Evolutionary conservation across 2,888 invertebrate genomes (phyloP).

Genomic region (Trissolcus brochymenae): DNA sequence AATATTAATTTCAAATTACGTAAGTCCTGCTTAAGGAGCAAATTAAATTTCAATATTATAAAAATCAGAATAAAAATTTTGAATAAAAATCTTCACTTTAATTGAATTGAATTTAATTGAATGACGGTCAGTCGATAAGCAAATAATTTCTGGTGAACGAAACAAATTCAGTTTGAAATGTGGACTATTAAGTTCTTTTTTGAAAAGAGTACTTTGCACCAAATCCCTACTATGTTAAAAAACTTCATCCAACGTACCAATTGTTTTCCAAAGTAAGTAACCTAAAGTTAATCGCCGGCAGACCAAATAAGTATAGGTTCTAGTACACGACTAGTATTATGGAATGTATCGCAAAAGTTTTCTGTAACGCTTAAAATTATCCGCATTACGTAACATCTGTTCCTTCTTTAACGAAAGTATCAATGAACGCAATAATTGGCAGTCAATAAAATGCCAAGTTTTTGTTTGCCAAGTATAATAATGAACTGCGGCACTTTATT

Average conservation of each 20-base stretch:
- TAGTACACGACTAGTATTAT: constrained; percentile 69
- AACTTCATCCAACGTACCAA: constrained; percentile 63
- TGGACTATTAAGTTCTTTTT: too few relatives aligned
- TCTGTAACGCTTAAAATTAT: constrained; percentile 68
- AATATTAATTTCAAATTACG: too few relatives aligned
- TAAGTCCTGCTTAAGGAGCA: too few relatives aligned
- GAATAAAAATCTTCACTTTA: too few relatives aligned
- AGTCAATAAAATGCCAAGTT: background rate
- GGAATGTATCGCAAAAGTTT: constrained; percentile 65
- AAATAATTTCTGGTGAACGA: too few relatives aligned
- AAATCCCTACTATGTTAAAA: constrained; percentile 67
- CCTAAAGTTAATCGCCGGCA: constrained; percentile 60
- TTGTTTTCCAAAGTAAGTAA: constrained; percentile 36
- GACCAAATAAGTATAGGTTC: constrained; percentile 60
- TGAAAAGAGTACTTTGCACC: constrained; percentile 72
- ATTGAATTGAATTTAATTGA: too few relatives aligned
- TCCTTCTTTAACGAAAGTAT: constrained; percentile 51
- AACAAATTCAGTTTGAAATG: too few relatives aligned
- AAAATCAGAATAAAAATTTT: too few relatives aligned
- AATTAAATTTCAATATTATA: too few relatives aligned
- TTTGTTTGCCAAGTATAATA: constrained; percentile 13
- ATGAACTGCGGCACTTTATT: background rate
- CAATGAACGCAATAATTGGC: constrained; percentile 4
- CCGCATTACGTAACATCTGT: constrained; percentile 64
- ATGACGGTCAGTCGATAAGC: too few relatives aligned